Evolutionary conservation across 2,888 invertebrate species (phyloP), one percentile per base, ranked within the genome.

Genomic region (Tuta absoluta): DNA sequence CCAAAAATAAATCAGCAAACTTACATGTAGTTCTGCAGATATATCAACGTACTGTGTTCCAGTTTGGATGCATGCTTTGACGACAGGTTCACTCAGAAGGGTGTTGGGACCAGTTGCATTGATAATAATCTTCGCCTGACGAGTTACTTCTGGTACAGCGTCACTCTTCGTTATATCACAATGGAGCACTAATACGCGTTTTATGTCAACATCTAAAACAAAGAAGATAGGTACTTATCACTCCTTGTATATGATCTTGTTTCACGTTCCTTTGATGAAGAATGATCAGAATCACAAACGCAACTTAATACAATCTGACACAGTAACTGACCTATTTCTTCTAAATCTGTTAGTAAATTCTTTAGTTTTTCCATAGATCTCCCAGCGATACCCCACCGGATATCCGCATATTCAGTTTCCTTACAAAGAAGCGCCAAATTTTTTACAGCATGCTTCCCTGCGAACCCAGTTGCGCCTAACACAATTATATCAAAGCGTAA

Each of bases 21-120:
- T 81, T 72, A 86, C 86, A 67, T 79, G 75, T 21, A 82, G 67
- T 72, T 87, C 86, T 0, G 84, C 85, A 0, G 86, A 84, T 66
- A 86, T 81, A 63, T 86, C 86, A 14, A 86, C 73, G 58, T 85
- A 86, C 66, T 86, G 81, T 0, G 86, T 85, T 21, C 70, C 72
- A 11, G 76, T 72, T 60, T 75, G 70, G n/a, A 86, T 74, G 60
- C 86, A 86, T n/a, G 81, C 77, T 67, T 77, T 75, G 2, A 86
- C 79, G 4, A 86, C 76, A 0, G 74, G 72, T 28, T 76, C 79
- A 57, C 86, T 80, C 4, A 81, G 67, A 8, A 73, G 17, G 0
- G 76, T 71, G 66, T 78, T 80, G 0, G 86, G 86, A 0, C 86
- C 85, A 0, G 82, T 81, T 28, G 84, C 81, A 65, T 86, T 86